These are phyloP conservation scores for Pelobates fuscus DNA, from an alignment of 2,113 vertebrate species.

Conservation along the genomic window DNA sequence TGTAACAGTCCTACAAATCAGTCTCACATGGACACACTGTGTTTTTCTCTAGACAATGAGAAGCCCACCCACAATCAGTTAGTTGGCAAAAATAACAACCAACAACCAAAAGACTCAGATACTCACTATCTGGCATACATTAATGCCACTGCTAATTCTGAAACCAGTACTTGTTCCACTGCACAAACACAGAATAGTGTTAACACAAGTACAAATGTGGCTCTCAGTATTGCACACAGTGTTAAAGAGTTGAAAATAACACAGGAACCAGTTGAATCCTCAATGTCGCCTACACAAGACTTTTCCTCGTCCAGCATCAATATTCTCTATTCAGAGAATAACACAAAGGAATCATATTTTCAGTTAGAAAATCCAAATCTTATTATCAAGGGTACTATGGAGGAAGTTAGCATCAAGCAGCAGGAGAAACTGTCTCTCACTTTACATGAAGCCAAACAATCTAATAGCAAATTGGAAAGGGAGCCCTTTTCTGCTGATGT, in stretches of 20 bases:
- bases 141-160: conserved; percentile 60
- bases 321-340: conserved; percentile 57
- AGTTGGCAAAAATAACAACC: conserved; percentile 61
- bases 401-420: conserved; percentile 56
- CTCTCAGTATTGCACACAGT: conserved; percentile 53
- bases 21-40: conserved; percentile 67
- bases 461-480: conserved; percentile 54
- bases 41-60: conserved; percentile 72
- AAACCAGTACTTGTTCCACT: conserved; percentile 54
- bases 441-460: conserved; percentile 55
- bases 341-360: conserved; percentile 57
- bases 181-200: conserved; percentile 63
- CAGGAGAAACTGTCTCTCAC: conserved; percentile 55
- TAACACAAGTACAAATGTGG: conserved; percentile 57
- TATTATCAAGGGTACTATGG: conserved; percentile 34
- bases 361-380: conserved; percentile 55
- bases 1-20: conserved; percentile 67
- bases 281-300: conserved; percentile 52
- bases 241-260: conserved; percentile 61
- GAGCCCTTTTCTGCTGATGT: conserved; percentile 58
- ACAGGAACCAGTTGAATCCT: conserved; percentile 57
- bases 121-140: conserved; percentile 40
- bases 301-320: conserved; percentile 57
- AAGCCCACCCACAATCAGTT: conserved; percentile 65
- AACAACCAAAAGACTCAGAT: conserved; percentile 55